Evolutionary conservation across 2,797 vertebrate genomes (phyloP).

Genomic region (Rhadinocentrus ornatus): DNA sequence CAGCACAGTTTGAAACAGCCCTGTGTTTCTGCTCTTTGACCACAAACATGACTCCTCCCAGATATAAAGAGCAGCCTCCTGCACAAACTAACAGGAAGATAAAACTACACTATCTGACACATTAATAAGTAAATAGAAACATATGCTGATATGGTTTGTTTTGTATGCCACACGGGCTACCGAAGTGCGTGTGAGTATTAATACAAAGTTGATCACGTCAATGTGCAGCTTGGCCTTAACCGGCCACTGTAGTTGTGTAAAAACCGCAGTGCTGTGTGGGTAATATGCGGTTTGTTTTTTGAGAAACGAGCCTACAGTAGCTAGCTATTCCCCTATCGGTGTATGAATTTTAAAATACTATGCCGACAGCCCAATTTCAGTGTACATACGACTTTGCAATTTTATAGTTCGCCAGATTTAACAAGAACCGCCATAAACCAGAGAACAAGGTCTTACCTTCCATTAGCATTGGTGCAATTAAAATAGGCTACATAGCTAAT

Average conservation of each 20-base stretch:
- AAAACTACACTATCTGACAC: neutral
- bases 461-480: neutral
- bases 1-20: neutral
- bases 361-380: neutral
- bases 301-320: conserved; percentile 35
- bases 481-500: conserved; percentile 63
- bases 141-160: too few species aligned
- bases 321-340: conserved; percentile 12
- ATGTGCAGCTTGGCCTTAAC: conserved; percentile 31
- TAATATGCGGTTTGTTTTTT: conserved; percentile 61
- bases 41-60: conserved; percentile 50
- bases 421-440: neutral
- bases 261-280: conserved; percentile 63
- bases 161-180: too few species aligned
- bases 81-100: neutral
- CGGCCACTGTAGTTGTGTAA: conserved; percentile 47
- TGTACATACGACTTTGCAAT: neutral
- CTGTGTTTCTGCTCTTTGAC: neutral
- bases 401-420: neutral
- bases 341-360: conserved; percentile 2
- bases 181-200: neutral
- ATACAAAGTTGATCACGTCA: neutral
- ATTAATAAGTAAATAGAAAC: neutral
- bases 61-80: neutral
- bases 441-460: neutral